Percentiles rank a stretch among this genome's conserved stretches.
Evolutionary conservation across 2,888 invertebrate genomes (phyloP).

Genomic region (Tetranychus truncatus): DNA sequence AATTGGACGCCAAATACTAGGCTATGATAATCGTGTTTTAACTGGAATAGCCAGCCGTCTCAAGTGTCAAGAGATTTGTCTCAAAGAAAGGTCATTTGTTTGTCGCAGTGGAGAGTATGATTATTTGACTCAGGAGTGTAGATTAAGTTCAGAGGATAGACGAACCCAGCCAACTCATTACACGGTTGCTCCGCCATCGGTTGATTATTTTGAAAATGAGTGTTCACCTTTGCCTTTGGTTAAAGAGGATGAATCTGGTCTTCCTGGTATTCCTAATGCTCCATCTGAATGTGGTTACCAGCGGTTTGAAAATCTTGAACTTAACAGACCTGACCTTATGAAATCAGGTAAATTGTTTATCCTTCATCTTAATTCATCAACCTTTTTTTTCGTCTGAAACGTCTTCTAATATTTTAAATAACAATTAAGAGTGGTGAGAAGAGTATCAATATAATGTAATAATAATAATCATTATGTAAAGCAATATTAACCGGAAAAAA

Average conservation of each 20-base stretch:
- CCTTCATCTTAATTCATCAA: neutral
- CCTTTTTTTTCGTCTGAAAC: neutral
- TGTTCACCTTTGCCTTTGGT: constrained; percentile 35
- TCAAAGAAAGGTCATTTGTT: constrained; percentile 38
- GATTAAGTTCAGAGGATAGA: constrained; percentile 52
- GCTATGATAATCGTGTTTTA: constrained; percentile 45
- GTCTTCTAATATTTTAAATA: neutral
- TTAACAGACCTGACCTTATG: constrained; percentile 26
- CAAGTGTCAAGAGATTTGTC: constrained; percentile 48
- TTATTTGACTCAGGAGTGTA: constrained; percentile 38
- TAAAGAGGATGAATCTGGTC: neutral
- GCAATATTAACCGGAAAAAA: no score
- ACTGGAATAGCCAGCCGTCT: constrained; percentile 44
- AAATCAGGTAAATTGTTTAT: constrained; percentile 13
- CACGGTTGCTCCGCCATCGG: constrained; percentile 41
- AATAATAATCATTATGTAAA: no score
- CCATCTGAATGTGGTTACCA: constrained; percentile 27
- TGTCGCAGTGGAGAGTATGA: constrained; percentile 44
- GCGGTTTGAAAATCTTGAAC: constrained; percentile 25
- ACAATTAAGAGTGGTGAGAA: no score
- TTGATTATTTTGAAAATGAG: constrained; percentile 66
- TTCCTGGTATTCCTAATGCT: neutral
- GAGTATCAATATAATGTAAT: no score
- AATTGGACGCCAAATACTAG: constrained; percentile 52
- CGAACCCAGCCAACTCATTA: constrained; percentile 42